Evolutionary conservation across 2,113 vertebrate genomes (phyloP).

Genomic region (Lichenostomus cassidix): DNA sequence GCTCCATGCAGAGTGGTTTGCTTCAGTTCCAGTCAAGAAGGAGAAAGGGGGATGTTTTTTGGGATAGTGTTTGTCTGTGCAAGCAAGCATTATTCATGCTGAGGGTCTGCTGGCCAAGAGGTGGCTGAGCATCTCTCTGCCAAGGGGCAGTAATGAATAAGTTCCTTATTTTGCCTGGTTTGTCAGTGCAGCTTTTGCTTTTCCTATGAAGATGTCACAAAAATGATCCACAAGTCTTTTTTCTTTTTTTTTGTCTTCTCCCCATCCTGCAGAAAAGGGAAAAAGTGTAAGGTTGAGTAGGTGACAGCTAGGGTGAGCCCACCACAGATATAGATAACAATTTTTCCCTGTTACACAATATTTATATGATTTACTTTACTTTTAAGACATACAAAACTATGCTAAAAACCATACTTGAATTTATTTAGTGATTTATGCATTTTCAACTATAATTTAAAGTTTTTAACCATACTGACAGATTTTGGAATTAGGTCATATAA

Average conservation of each 20-base stretch:
- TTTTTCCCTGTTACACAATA: neutral
- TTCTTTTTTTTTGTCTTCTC: neutral
- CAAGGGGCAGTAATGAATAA: neutral
- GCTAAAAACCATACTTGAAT: neutral
- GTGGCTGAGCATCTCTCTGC: neutral
- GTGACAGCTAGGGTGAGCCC: neutral
- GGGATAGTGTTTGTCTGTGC: neutral
- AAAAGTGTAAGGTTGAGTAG: neutral
- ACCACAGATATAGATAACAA: neutral
- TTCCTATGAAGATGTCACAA: neutral
- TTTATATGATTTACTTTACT: neutral
- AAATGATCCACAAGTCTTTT: neutral
- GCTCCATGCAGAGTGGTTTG: accelerated
- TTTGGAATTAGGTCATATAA: neutral
- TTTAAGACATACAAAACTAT: neutral
- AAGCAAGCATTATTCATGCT: accelerated
- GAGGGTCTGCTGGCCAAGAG: neutral
- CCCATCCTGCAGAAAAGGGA: neutral
- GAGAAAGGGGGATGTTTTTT: accelerated
- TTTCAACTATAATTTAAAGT: neutral
- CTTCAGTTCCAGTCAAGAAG: neutral
- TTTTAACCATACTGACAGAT: neutral
- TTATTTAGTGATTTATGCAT: neutral
- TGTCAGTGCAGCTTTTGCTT: neutral
- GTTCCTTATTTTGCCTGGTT: neutral